A percentile compares a stretch with the other conserved stretches of the same genome.
Conservation (phyloP, 2,113 vertebrate species). For the Neodon shergylaensis region DNA sequence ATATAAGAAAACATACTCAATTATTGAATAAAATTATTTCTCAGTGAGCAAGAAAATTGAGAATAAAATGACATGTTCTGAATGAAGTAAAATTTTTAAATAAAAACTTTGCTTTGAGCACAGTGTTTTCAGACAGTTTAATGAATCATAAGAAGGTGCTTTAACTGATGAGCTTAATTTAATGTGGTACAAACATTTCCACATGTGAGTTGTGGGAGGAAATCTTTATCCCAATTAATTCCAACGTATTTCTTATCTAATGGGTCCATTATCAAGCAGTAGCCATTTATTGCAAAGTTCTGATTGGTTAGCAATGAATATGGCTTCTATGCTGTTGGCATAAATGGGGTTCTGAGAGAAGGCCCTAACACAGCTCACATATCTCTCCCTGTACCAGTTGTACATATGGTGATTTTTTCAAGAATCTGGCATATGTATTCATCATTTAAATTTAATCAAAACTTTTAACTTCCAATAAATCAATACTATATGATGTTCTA, state of each 20-base stretch:
- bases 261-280: background rate
- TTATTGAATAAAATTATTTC: background rate
- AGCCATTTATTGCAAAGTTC: background rate
- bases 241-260: background rate
- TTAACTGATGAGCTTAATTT: slow-evolving; percentile 30
- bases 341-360: background rate
- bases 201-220: background rate
- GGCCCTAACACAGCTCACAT: background rate
- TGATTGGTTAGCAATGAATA: background rate
- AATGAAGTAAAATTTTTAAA: slow-evolving; percentile 19
- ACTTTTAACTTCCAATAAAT: background rate
- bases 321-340: background rate
- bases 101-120: background rate
- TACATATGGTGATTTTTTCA: background rate
- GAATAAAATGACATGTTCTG: background rate
- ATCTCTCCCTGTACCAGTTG: background rate
- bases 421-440: background rate
- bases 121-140: slow-evolving; percentile 24
- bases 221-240: slow-evolving; percentile 40
- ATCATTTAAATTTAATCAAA: slow-evolving; percentile 1
- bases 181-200: slow-evolving; percentile 6
- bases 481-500: background rate
- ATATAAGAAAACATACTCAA: background rate
- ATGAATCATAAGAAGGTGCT: background rate
- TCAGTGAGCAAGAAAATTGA: background rate